Evolutionary conservation across 1,140 invertebrate species (phyloP).

Genomic region (Pseudoatta argentina): DNA sequence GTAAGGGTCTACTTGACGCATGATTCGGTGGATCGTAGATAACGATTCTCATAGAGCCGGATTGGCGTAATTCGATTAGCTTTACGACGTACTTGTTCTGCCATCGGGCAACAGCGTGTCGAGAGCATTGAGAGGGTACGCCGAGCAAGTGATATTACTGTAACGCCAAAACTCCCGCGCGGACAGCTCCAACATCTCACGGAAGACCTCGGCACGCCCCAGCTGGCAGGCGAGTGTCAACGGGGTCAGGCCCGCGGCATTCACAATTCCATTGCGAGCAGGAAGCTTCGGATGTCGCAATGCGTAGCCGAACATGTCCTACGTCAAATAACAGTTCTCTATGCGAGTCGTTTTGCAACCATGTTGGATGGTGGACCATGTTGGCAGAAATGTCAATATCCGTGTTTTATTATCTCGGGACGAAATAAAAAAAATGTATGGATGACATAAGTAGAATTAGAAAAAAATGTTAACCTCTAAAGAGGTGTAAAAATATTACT

Average conservation of each 20-base stretch:
- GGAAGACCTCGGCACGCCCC: conserved; percentile 97
- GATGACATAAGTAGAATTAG: neutral
- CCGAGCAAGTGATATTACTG: conserved; percentile 99
- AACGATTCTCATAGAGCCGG: conserved; percentile 70
- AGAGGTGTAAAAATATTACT: neutral
- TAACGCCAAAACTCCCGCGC: conserved; percentile 99
- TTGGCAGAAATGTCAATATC: conserved; percentile 15
- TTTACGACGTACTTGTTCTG: conserved; percentile 93
- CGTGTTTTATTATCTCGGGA: neutral
- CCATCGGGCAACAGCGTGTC: conserved; percentile 98
- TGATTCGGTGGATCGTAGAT: conserved; percentile 15
- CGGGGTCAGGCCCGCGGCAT: conserved; percentile 96
- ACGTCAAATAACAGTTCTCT: conserved; percentile 65
- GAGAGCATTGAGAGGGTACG: conserved; percentile 97
- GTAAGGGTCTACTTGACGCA: conserved; percentile 63
- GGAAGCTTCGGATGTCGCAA: conserved; percentile 96
- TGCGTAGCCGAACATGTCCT: conserved; percentile 99
- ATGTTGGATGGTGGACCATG: neutral
- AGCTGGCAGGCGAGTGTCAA: conserved; percentile 98
- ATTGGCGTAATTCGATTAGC: conserved; percentile 80
- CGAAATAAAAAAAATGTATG: neutral
- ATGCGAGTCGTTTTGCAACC: neutral
- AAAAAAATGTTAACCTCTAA: neutral
- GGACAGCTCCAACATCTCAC: conserved; percentile 98
- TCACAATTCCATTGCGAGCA: conserved; percentile 95